Base-by-base conservation (phyloP, 2,797 vertebrate genomes). In the Hoplostethus atlanticus region DNA sequence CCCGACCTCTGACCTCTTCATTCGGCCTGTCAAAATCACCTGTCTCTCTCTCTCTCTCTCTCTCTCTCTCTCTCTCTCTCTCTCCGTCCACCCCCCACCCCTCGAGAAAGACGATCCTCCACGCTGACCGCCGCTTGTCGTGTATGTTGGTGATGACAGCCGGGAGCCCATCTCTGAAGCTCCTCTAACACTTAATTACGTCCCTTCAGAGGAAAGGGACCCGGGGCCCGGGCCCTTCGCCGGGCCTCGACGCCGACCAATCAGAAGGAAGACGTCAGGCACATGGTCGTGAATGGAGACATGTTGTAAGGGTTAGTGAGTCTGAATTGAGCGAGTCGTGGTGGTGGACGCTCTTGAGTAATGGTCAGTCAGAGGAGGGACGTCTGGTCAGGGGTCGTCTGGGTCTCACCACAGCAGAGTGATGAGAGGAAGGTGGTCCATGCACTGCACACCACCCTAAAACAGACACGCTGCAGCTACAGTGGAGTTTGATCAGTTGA, bases 141-240 rank as follows among this genome's bases (percentile, higher is more conserved):
- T 17, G 6, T 68, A 73, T 55, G 50, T 10, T 61, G 13, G 83
- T 62, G 80, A 52, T 88, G 91, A 90, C 84, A 85, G 80, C 64
- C 64, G 73, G 34, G 38, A 8, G 86, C 71, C 87, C 83, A 79
- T 60, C 73, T 87, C 71, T 82, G 83, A 87, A 84, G 85, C 80
- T 91, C 86, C 53, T 62, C 76, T 86, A 68, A 85, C 84, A 83
- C 80, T 85, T 83, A 89, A 88, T 89, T 79, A 86, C 76, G 62
- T 78, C 64, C 80, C 73, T 63, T 46, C 36, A 53, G 62, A 52
- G 59, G 61, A 84, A 57, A 47, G 53, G 36, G 66, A 75, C 64
- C 34, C 28, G 69, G 3, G 58, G 54, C 21, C 34, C 3, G 4
- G 42, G 40, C 25, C 50, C 82, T 57, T 73, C 42, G 21, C 2